Percentiles rank a stretch among this genome's conserved stretches.
Evolutionary conservation across 2,113 vertebrate species (phyloP).

Genomic region (Lasiurus borealis): DNA sequence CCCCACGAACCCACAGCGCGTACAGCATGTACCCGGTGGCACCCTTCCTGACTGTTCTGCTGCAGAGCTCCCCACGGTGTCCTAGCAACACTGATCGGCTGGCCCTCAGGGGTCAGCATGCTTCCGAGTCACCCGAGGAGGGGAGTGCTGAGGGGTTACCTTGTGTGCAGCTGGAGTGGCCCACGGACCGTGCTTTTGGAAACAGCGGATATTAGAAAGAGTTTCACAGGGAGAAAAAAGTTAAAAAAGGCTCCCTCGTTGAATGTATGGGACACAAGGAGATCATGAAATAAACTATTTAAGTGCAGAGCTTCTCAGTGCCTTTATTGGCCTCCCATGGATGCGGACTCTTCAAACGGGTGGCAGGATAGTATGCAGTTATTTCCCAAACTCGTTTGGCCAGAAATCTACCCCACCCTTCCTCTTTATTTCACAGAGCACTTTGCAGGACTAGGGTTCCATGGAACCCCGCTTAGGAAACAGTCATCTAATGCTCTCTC

Average conservation of each 20-base stretch:
- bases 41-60: not conserved
- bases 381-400: not conserved
- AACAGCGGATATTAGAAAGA: not conserved
- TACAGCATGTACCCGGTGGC: rapidly evolving
- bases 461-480: not conserved
- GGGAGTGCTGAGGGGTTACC: not conserved
- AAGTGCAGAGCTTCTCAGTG: not conserved
- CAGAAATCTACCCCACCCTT: not conserved
- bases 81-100: not conserved
- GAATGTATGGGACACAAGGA: not conserved
- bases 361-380: not conserved
- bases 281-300: not conserved
- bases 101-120: not conserved
- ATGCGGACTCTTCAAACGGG: not conserved
- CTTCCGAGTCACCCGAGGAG: not conserved
- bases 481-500: not conserved
- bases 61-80: not conserved
- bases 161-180: not conserved
- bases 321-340: not conserved
- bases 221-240: not conserved
- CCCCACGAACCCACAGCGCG: rapidly evolving
- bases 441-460: not conserved
- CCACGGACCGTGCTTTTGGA: not conserved
- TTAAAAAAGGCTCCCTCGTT: not conserved
- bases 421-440: not conserved